Evolutionary conservation across 64 coral and sea anemone genomes (phyloP).

Genomic region (Montipora cactus): DNA sequence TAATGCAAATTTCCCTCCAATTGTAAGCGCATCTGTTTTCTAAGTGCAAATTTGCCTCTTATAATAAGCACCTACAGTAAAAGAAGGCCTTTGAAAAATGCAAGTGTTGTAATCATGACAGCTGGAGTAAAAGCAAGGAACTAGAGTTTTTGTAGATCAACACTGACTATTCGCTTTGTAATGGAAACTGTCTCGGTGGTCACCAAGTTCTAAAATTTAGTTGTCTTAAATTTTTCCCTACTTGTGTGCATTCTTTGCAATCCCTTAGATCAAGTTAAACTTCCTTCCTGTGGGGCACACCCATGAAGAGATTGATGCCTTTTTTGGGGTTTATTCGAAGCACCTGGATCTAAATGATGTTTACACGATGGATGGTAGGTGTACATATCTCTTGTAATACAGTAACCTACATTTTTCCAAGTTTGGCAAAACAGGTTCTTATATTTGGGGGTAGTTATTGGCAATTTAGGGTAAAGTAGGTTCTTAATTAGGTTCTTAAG

Average conservation of each 20-base stretch:
- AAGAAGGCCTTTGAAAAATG: slow-evolving; percentile 13
- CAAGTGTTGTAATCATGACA: background rate
- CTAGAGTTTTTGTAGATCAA: background rate
- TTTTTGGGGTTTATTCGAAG: slow-evolving; percentile 67
- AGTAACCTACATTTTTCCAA: too few species aligned
- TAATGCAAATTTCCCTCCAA: background rate
- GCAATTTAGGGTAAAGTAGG: background rate
- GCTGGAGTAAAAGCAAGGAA: background rate
- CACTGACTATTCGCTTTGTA: background rate
- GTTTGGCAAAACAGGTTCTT: too few species aligned
- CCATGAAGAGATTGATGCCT: slow-evolving; percentile 78
- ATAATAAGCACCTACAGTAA: slow-evolving; percentile 8
- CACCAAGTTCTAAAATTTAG: background rate
- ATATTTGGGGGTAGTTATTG: background rate
- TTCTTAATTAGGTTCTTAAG: background rate
- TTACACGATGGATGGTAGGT: slow-evolving; percentile 67
- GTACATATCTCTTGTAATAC: too few species aligned
- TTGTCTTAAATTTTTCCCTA: background rate
- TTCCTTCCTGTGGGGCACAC: slow-evolving; percentile 69
- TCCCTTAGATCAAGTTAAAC: slow-evolving; percentile 44
- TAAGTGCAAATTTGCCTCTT: background rate
- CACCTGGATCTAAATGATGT: slow-evolving; percentile 24
- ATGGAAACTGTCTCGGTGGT: background rate
- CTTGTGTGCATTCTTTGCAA: background rate
- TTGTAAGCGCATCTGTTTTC: background rate